These are phyloP conservation scores for Trematomus loennbergii DNA, from an alignment of 2,113 vertebrate genomes.

Conservation along the genomic window DNA sequence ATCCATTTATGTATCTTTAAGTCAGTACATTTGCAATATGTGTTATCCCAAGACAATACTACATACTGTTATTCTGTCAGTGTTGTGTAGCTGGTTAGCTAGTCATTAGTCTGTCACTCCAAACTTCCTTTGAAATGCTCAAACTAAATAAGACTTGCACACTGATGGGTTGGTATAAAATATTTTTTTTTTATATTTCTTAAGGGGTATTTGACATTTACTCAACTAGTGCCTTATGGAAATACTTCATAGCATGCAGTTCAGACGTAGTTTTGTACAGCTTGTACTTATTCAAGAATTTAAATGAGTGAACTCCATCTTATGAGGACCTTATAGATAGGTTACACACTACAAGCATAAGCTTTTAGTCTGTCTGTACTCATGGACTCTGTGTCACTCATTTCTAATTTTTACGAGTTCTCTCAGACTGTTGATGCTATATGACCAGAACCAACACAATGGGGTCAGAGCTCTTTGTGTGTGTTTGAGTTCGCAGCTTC, in stretches of 20 bases:
- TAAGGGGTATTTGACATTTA: not conserved
- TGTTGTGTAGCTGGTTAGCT: not conserved
- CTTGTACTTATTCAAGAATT: not conserved
- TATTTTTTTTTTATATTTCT: not conserved
- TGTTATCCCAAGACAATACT: not conserved
- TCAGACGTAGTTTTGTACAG: not conserved
- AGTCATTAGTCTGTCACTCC: not conserved
- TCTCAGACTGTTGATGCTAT: not conserved
- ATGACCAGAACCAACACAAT: constrained; percentile 16
- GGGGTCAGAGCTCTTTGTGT: constrained; percentile 14
- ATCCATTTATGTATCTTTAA: not conserved
- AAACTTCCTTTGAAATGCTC: constrained; percentile 5
- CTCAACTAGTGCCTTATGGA: not conserved
- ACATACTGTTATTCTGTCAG: not conserved
- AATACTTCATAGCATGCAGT: not conserved
- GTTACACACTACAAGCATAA: not conserved
- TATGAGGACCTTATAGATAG: not conserved
- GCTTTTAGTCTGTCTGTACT: not conserved
- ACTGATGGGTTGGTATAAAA: not conserved
- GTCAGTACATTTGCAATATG: not conserved
- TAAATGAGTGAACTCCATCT: not conserved
- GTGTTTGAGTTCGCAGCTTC: constrained; percentile 19
- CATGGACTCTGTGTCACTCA: not conserved
- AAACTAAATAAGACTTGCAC: not conserved
- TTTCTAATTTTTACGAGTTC: not conserved